phyloP scores from a whole-genome alignment of 64 coral and sea anemone species.

The Cladopsammia gracilis region DNA sequence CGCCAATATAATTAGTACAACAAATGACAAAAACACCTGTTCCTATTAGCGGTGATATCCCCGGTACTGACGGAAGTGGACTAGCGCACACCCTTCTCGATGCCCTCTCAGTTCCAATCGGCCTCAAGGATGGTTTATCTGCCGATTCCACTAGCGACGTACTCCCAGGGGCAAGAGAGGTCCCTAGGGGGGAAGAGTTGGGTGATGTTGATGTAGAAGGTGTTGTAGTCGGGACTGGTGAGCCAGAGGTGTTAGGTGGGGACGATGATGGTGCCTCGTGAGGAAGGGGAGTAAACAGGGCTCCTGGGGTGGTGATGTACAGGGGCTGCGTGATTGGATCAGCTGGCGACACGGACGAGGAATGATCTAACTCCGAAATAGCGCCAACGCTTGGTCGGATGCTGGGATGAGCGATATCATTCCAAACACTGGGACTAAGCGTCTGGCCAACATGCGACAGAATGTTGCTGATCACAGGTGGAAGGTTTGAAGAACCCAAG shows the following conservation, averaged over 20 bases:
- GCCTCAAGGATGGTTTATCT: conserved; percentile 85
- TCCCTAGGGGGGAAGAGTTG: conserved; percentile 83
- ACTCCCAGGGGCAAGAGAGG: conserved; percentile 79
- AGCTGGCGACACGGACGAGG: conserved; percentile 52
- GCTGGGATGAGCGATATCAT: conserved; percentile 93
- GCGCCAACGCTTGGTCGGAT: conserved; percentile 57
- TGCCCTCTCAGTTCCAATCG: conserved; percentile 97
- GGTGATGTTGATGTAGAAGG: conserved; percentile 87
- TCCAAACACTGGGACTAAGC: conserved; percentile 93
- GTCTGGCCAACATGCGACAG: conserved; percentile 90
- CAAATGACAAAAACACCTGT: conserved; percentile 33
- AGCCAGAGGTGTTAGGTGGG: conserved; percentile 83
- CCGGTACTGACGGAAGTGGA: conserved; percentile 90
- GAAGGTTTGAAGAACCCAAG: conserved; percentile 44
- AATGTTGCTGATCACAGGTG: conserved; percentile 78
- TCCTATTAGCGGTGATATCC: conserved; percentile 86
- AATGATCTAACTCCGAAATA: conserved; percentile 50
- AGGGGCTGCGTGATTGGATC: conserved; percentile 91
- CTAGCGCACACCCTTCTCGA: conserved; percentile 84
- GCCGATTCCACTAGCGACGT: conserved; percentile 14
- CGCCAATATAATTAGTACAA: too few relatives aligned
- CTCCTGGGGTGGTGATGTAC: conserved; percentile 93
- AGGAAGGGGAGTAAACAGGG: conserved; percentile 83
- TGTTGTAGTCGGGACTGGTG: conserved; percentile 83
- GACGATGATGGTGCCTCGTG: conserved; percentile 81